Evolutionary conservation across 2,797 vertebrate genomes (phyloP).

Genomic region (Xenops minutus): DNA sequence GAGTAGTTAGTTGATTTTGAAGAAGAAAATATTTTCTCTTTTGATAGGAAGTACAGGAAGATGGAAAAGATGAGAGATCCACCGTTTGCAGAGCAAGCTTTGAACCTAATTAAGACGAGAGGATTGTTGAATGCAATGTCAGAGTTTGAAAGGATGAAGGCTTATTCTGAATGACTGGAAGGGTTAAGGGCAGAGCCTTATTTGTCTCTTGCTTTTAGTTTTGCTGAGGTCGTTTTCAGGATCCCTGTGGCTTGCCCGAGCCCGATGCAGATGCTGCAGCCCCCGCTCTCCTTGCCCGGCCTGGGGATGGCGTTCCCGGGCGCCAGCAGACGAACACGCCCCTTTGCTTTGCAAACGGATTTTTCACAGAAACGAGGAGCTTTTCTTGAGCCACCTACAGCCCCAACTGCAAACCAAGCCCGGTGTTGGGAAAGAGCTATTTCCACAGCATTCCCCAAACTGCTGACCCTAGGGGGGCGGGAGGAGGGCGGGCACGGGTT

Average conservation of each 20-base stretch:
- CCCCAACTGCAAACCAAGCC: not conserved
- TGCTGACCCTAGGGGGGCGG: not conserved
- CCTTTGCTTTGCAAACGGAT: not conserved
- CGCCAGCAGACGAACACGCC: not conserved
- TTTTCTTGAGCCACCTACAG: not conserved
- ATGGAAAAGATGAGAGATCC: constrained; percentile 55
- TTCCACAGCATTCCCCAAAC: constrained; percentile 22
- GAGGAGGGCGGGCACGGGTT: not conserved
- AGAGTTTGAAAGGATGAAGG: constrained; percentile 11
- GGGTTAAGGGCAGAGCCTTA: not conserved
- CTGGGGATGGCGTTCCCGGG: not conserved
- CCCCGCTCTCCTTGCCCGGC: not conserved
- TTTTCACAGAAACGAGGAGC: not conserved
- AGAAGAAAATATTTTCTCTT: constrained; percentile 56
- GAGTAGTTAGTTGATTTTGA: constrained; percentile 43
- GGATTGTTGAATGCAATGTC: constrained; percentile 38
- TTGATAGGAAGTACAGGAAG: constrained; percentile 58
- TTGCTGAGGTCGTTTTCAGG: not conserved
- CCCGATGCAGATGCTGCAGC: not conserved
- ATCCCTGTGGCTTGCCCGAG: not conserved
- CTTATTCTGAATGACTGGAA: not conserved
- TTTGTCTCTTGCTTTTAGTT: not conserved
- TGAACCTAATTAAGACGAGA: constrained; percentile 33
- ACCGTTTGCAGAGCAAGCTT: constrained; percentile 37
- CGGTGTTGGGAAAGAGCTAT: constrained; percentile 2